Evolutionary conservation across 1,140 invertebrate species (phyloP).

Genomic region (Diorhabda sublineata): DNA sequence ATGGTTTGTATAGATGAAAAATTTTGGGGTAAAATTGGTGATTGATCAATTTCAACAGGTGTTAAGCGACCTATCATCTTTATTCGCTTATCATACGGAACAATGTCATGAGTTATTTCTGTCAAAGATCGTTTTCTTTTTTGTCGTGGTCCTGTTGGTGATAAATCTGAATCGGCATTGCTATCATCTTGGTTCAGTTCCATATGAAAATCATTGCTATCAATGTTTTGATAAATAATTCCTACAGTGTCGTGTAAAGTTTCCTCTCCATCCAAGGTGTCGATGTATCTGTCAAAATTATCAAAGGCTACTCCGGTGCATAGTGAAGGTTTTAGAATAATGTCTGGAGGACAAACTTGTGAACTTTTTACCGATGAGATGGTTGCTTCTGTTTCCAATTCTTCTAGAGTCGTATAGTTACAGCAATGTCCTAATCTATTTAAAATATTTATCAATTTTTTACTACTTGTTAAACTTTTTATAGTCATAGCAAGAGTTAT

Average conservation of each 20-base stretch:
- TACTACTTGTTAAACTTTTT: constrained; percentile 40
- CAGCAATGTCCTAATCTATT: constrained; percentile 13
- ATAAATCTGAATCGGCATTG: no score
- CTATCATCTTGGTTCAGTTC: constrained; percentile 7
- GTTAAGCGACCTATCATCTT: no score
- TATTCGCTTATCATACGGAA: no score
- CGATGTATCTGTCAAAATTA: constrained; percentile 40
- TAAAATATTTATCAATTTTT: constrained; percentile 31
- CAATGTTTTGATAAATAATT: not conserved
- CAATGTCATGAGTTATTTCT: no score
- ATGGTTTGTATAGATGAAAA: no score
- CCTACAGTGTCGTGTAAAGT: constrained; percentile 24
- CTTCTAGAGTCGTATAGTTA: no score
- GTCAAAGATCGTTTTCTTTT: no score
- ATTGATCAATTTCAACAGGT: no score
- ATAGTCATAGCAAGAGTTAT: constrained; percentile 38
- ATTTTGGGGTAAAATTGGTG: no score
- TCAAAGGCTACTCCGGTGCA: constrained; percentile 40
- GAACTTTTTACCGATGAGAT: constrained; percentile 21
- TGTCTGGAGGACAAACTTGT: constrained; percentile 30
- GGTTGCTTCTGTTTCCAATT: constrained; percentile 9
- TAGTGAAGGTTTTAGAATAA: constrained; percentile 24
- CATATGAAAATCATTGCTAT: constrained; percentile 18
- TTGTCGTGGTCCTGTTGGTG: no score
- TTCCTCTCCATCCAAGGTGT: constrained; percentile 42